phyloP scores from a whole-genome alignment of 2,888 invertebrate species.

The Leptinotarsa peninsularis region DNA sequence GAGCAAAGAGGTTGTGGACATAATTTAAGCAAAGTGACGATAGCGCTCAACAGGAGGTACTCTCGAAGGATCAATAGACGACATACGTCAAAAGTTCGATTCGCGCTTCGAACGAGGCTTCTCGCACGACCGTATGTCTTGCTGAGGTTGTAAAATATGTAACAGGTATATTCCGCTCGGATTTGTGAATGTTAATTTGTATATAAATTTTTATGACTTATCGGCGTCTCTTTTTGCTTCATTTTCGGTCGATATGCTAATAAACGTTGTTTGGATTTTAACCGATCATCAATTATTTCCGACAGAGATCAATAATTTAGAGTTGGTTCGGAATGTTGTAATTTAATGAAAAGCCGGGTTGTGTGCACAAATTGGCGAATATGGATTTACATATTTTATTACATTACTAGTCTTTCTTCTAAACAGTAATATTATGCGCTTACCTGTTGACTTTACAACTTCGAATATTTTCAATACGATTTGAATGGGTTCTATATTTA shows the following conservation, averaged over 20 bases:
- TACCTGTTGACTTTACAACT: neutral
- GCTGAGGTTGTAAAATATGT: constrained; percentile 27
- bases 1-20: constrained; percentile 43
- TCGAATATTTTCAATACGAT: neutral
- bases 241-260: constrained; percentile 25
- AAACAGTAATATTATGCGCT: neutral
- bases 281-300: constrained; percentile 19
- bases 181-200: constrained; percentile 38
- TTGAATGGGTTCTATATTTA: too few relatives aligned
- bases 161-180: constrained; percentile 36
- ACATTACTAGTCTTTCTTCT: constrained; percentile 4
- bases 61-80: constrained; percentile 30
- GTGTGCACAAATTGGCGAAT: constrained; percentile 24
- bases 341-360: constrained; percentile 13
- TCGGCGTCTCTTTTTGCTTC: constrained; percentile 19
- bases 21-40: constrained; percentile 50
- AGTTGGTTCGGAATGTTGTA: constrained; percentile 22
- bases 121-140: constrained; percentile 20
- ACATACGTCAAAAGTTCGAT: constrained; percentile 34
- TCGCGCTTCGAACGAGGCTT: neutral
- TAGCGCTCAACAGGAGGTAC: constrained; percentile 44
- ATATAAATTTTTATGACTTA: constrained; percentile 36
- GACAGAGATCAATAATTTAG: constrained; percentile 22
- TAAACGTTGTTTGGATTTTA: constrained; percentile 23
- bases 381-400: constrained; percentile 25